These are phyloP conservation scores for Brevipalpus yothersi DNA, from an alignment of 1,140 invertebrate species.

Conservation along the genomic window DNA sequence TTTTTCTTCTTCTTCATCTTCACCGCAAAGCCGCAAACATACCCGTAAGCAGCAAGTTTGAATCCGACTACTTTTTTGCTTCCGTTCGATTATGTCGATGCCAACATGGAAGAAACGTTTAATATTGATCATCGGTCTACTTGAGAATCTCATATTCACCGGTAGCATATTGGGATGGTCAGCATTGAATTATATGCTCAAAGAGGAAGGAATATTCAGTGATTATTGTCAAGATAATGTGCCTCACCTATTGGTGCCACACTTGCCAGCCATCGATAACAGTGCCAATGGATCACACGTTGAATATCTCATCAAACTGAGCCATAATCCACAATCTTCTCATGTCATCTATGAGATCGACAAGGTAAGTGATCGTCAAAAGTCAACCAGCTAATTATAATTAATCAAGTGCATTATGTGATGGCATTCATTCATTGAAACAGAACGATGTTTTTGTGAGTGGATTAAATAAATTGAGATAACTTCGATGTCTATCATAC, in stretches of 20 bases:
- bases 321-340: background rate
- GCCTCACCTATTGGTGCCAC: background rate
- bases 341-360: too few species aligned
- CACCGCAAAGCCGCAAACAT: too few species aligned
- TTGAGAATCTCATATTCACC: conserved; percentile 14
- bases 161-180: conserved; percentile 14
- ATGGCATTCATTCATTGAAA: too few species aligned
- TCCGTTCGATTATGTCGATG: background rate
- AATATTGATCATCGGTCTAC: conserved; percentile 11
- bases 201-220: conserved; percentile 11
- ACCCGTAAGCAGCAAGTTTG: too few species aligned
- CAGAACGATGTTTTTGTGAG: too few species aligned
- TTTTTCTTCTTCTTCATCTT: too few species aligned
- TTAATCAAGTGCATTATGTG: too few species aligned
- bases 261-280: background rate
- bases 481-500: too few species aligned
- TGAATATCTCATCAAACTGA: background rate
- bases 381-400: too few species aligned
- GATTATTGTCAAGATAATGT: conserved; percentile 2
- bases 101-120: conserved; percentile 8
- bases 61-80: too few species aligned
- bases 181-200: conserved; percentile 13
- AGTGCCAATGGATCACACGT: background rate
- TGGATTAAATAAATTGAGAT: too few species aligned
- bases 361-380: too few species aligned